These are phyloP conservation scores for Tupaia chinensis DNA, from an alignment of 2,113 vertebrate species.

Conservation along the genomic window DNA sequence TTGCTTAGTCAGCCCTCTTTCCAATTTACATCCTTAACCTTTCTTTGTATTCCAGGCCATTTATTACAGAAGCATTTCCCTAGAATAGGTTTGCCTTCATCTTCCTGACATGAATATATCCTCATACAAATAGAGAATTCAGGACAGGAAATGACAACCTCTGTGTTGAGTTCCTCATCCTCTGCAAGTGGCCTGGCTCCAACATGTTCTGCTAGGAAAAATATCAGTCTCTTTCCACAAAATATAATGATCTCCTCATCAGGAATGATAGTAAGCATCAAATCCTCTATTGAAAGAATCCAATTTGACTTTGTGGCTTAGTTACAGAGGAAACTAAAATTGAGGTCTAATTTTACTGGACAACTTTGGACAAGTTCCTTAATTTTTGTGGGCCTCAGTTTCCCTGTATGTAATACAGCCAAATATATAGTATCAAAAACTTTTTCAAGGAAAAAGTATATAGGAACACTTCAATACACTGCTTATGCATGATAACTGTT, in stretches of 20 bases:
- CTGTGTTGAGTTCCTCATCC: fast-evolving
- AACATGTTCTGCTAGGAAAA: background rate
- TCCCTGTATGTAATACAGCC: background rate
- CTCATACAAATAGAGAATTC: background rate
- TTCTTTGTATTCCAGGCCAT: constrained; percentile 36
- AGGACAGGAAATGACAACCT: background rate
- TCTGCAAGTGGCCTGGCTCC: background rate
- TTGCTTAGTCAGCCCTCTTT: constrained; percentile 67
- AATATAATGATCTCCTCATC: background rate
- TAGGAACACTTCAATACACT: background rate
- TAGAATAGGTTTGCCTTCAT: background rate
- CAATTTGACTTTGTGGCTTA: background rate
- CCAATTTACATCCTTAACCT: constrained; percentile 41
- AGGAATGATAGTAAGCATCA: background rate
- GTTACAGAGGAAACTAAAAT: background rate
- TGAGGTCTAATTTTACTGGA: background rate
- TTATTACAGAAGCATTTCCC: constrained; percentile 34
- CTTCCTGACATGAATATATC: background rate
- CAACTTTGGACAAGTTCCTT: background rate
- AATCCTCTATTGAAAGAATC: background rate
- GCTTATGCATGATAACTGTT: background rate
- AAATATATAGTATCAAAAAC: background rate
- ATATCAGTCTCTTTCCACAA: background rate
- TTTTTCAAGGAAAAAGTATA: background rate
- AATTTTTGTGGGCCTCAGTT: background rate